Evolutionary conservation across 1,140 invertebrate species (phyloP), one percentile per base, ranked within the genome.

Genomic region (Drosophila ananassae): DNA sequence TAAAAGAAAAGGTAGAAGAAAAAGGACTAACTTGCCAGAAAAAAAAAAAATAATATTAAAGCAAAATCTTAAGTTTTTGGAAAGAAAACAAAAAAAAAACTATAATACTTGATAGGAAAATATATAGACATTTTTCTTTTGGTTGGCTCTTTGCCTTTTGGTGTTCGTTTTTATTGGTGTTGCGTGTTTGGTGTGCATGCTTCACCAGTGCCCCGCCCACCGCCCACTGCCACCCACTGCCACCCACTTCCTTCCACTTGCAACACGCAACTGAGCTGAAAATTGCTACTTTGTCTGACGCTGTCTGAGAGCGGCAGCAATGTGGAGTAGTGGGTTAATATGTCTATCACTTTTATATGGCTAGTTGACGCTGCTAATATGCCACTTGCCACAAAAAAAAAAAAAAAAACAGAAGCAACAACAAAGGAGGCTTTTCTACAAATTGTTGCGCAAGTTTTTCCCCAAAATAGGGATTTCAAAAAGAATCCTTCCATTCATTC

Each of bases 281-380:
- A 85, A 85, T 85, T 87, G 82, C 74, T 85, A 82, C 82, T 85
- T 85, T 85, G 82, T 81, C 73, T 55, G 47, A n/a, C 55, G 54
- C 37, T 41, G 37, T 54, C 39, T 63, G 50, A 46, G 37, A 48
- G 57, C 39, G 7, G 50, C 47, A 68, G 74, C 74, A 85, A 85
- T 82, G 78, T 85, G 68, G 82, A 85, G 62, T 89, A 85, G 64
- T 85, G 78, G 82, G 82, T 85, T 85, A 85, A 85, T 85, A 85
- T 85, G 82, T 85, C 82, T 85, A 85, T 85, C 82, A 82, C 74
- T 82, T 85, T 78, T 89, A 87, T 78, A 85, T 73, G 82, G 78
- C 78, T 67, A 82, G 78, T 85, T 85, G 78, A 59, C 69, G 75
- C 62, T 71, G 13, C 78, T 79, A 82, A 85, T 72, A 50, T 39